phyloP scores from a whole-genome alignment of 2,797 vertebrate genomes.

The Lacerta agilis region DNA sequence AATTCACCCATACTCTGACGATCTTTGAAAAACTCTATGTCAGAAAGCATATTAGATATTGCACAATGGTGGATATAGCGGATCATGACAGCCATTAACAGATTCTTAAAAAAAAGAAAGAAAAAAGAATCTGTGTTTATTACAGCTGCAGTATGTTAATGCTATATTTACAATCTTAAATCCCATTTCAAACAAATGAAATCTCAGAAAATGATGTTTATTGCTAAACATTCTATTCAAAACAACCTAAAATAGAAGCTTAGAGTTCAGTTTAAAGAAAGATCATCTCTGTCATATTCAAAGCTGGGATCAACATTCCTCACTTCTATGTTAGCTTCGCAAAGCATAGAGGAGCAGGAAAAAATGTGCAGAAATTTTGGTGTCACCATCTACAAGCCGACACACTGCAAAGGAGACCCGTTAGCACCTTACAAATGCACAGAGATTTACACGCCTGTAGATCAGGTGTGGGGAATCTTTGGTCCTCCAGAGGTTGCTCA shows the following conservation, averaged over 20 bases:
- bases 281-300: not conserved
- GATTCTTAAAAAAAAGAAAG: not conserved
- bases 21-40: not conserved
- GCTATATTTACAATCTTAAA: not conserved
- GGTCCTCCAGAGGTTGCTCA: too few species aligned
- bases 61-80: not conserved
- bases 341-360: not conserved
- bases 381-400: not conserved
- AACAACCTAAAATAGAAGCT: constrained; percentile 10
- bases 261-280: constrained; percentile 2
- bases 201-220: constrained; percentile 5
- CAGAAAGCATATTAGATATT: not conserved
- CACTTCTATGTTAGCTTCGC: not conserved
- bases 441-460: too few species aligned
- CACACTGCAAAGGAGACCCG: not conserved
- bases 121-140: not conserved
- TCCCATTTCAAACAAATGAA: constrained; percentile 27
- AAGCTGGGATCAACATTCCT: not conserved
- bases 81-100: not conserved
- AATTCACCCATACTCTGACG: not conserved
- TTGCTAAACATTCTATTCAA: constrained; percentile 8
- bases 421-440: not conserved
- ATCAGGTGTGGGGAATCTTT: too few species aligned
- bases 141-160: not conserved
- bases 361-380: not conserved